Base-by-base conservation (phyloP, 1,140 invertebrate species). In the Druon quercuslanigerum region DNA sequence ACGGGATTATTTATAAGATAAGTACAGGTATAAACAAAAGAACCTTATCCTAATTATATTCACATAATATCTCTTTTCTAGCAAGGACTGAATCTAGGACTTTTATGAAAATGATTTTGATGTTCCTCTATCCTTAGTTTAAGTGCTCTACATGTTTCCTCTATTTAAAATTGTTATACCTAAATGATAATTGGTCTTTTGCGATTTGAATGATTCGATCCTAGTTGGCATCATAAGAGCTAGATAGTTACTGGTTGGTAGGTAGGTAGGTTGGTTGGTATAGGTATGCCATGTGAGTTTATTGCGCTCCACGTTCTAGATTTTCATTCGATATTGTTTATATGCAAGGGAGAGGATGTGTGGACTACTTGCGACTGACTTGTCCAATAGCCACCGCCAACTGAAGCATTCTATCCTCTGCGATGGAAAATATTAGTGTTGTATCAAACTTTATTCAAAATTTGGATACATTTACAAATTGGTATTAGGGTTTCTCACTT, bases 311-410 rank as follows among this genome's bases (percentile, higher is more conserved):
- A 60, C 81, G 88, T 86, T 90, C 88, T 87, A 90, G 86, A 89
- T 90, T 90, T 89, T 87, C 88, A 85, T 82, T 77, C 84, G 85
- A 89, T 87, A 90, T 89, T 90, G 88, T 90, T 90, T 90, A 88
- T 88, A 89, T 86, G 84, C 84, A 87, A 87, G 83, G 84, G 87
- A 88, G 83, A 88, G 87, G 86, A 89, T 88, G 84, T 83, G 84
- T 90, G 87, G 81, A 88, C 88, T 90, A 90, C 87, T 89, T 90
- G 82, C 79, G 76, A 83, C 73, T 74, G 78, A 84, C 83, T 82
- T 76, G 84, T 80, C 84, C 82, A 80, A 84, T 86, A 79, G 75
- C 54, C 56, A n/a, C 56, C 51, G 19, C n/a, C 79, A 73, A 73
- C 79, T 83, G 74, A 74, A 79, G 73, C 77, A 79, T 81, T 79